Evolutionary conservation across 2,113 vertebrate genomes (phyloP), one percentile per base, ranked within the genome.

Genomic region (Lasiurus borealis): DNA sequence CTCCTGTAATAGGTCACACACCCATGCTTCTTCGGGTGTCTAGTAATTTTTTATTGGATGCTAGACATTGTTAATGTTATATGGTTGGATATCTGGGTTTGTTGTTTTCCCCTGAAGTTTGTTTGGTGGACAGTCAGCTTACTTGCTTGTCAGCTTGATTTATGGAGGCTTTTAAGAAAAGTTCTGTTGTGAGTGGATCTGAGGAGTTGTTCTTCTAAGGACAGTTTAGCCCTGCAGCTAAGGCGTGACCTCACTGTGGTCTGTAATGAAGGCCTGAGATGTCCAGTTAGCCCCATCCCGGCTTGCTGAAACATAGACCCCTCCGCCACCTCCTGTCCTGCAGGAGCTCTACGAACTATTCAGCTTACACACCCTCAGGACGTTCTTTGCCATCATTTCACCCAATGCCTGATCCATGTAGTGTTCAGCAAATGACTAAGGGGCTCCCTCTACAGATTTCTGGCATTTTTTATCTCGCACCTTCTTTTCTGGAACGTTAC

Each of bases 101-200:
- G 21, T 59, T 57, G 34, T 95, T 82, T 86, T n/a, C 69, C 76
- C 64, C 36, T 57, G 29, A 75, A 86, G 50, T 71, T 78, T 44
- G 16, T 66, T 81, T 72, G 84, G n/a, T 9, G 64, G 23, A 44
- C 36, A 72, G 46, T 75, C 72, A 62, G 88, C 29, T 80, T 50
- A 84, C 29, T 59, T 87, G 31, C 50, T n/a, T 29, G 25, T 29
- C 64, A 95, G 48, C 27, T 66, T 80, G 62, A 88, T 27, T 87
- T 96, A 83, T 66, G n/a, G n/a, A 80, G 44, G 36, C 50, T 86
- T 93, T 85, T 84, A 27, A 23, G 23, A 40, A 82, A 69, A 88
- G 36, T 10, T 80, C 80, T 75, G n/a, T 64, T 44, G 8, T 27
- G 27, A 52, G 21, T 81, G 7, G 23, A 34, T 52, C 40, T 91